Conservation (phyloP, 2,113 vertebrate genomes). For the Pelecanoides urinatrix region DNA sequence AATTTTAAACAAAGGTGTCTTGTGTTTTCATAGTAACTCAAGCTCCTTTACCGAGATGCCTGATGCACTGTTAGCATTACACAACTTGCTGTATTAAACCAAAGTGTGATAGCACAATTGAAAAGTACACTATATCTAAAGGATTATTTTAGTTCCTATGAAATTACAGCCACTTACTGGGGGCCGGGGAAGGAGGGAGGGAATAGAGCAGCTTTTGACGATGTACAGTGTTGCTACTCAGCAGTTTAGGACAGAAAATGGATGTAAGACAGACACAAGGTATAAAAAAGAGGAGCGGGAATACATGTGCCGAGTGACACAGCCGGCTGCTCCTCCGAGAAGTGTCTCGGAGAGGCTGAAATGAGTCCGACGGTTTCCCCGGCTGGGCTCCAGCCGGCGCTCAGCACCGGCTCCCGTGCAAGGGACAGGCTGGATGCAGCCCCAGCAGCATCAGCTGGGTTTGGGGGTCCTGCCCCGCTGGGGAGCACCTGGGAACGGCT, state of each 20-base stretch:
- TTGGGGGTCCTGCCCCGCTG: background rate
- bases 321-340: background rate
- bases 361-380: rapidly evolving
- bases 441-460: rapidly evolving
- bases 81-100: background rate
- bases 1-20: conserved; percentile 10
- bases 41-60: background rate
- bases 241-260: background rate
- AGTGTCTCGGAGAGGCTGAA: background rate
- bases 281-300: no score
- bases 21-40: conserved; percentile 13
- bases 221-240: rapidly evolving
- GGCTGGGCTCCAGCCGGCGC: background rate
- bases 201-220: background rate
- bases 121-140: background rate
- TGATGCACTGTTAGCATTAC: background rate
- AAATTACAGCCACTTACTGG: background rate
- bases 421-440: background rate
- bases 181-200: background rate
- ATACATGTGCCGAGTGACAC: background rate
- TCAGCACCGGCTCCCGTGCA: rapidly evolving
- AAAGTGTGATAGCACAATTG: background rate
- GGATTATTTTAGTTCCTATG: background rate
- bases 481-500: rapidly evolving
- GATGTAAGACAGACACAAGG: background rate